These are phyloP conservation scores for Hassar affinis DNA, from an alignment of 2,113 vertebrate species.

Conservation along the genomic window DNA sequence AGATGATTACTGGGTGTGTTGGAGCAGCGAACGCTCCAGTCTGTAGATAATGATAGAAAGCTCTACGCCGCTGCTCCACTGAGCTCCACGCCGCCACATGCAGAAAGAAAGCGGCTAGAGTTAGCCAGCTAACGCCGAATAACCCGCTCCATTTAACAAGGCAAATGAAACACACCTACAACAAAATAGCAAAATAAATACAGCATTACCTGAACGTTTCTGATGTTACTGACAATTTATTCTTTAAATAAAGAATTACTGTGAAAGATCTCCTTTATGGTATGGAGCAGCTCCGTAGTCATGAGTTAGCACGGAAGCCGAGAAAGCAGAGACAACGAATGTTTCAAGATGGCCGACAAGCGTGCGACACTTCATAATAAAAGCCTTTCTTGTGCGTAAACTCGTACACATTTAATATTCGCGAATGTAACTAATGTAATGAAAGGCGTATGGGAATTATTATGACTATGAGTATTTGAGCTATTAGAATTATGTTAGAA, in stretches of 20 bases:
- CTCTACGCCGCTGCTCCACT: background rate
- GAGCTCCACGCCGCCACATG: slow-evolving; percentile 39
- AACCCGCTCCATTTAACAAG: background rate
- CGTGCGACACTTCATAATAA: slow-evolving; percentile 11
- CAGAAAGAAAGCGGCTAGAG: slow-evolving; percentile 1
- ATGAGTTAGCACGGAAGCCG: slow-evolving; percentile 23
- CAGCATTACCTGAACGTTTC: slow-evolving; percentile 9
- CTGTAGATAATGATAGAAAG: too few species aligned
- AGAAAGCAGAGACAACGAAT: slow-evolving; percentile 1
- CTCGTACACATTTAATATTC: background rate
- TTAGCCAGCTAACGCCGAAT: background rate
- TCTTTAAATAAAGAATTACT: background rate
- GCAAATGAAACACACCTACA: background rate
- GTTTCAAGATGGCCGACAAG: background rate
- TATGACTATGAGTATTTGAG: background rate
- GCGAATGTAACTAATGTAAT: background rate
- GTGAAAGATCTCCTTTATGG: background rate
- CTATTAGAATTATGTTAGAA: background rate
- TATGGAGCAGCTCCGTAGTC: background rate
- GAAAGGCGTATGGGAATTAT: background rate
- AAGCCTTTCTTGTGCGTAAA: background rate
- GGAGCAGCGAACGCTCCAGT: background rate
- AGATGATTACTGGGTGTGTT: background rate
- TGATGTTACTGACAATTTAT: background rate
- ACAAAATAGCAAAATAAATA: background rate